phyloP scores from a whole-genome alignment of 2,888 invertebrate genomes.

The Allacma fusca region DNA sequence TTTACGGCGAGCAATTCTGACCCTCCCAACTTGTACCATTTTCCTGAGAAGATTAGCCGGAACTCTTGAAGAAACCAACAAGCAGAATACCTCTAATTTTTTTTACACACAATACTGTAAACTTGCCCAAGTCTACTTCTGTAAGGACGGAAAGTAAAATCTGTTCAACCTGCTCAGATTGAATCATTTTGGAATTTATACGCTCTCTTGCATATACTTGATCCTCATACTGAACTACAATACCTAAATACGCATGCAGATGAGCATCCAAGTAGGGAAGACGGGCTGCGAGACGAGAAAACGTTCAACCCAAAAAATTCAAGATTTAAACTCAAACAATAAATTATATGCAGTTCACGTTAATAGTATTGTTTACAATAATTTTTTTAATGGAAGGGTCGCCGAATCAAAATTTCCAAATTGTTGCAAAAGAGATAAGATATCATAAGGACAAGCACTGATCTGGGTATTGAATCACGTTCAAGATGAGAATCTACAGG shows the following conservation, averaged over 20 bases:
- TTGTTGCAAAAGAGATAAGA: not conserved
- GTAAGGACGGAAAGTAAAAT: slow-evolving; percentile 26
- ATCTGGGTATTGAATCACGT: not conserved
- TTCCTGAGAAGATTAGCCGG: slow-evolving; percentile 31
- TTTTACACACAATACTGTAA: too few relatives aligned
- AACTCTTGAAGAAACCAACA: slow-evolving; percentile 9
- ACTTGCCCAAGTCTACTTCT: too few relatives aligned
- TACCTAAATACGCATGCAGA: not conserved
- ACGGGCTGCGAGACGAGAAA: not conserved
- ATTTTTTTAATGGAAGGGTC: not conserved
- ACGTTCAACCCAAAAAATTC: not conserved
- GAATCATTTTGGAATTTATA: slow-evolving; percentile 3
- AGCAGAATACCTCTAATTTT: not conserved
- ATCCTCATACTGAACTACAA: not conserved
- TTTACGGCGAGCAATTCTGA: slow-evolving; percentile 22
- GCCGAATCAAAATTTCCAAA: too few relatives aligned
- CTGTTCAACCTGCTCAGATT: not conserved
- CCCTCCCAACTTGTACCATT: slow-evolving; percentile 36
- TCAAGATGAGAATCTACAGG: not conserved
- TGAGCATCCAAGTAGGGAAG: not conserved
- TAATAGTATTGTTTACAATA: slow-evolving; percentile 9
- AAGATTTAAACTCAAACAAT: not conserved
- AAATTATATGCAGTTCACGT: slow-evolving; percentile 1
- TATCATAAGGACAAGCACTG: not conserved
- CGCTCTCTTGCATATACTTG: not conserved